These are phyloP conservation scores for Buceros bicornis DNA, from an alignment of 2,797 vertebrate genomes.

Conservation along the genomic window DNA sequence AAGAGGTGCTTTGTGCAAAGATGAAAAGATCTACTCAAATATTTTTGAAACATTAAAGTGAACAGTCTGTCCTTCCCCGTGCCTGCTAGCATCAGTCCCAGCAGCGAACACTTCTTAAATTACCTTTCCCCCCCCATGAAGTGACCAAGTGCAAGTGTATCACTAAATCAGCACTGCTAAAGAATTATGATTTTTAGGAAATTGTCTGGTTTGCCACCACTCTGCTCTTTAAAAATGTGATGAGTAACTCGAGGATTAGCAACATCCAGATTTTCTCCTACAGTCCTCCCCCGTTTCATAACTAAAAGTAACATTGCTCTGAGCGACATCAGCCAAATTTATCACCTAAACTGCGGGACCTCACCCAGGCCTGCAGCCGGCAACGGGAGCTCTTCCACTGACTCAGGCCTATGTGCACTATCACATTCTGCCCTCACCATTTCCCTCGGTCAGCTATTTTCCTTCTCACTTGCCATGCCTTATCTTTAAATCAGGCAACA, in stretches of 20 bases:
- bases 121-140: neutral
- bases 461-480: neutral
- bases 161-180: neutral
- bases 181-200: neutral
- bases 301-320: neutral
- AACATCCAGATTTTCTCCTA: neutral
- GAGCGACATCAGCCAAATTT: neutral
- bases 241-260: neutral
- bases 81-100: conserved; percentile 1
- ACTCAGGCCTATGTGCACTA: neutral
- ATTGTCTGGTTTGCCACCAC: neutral
- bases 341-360: neutral
- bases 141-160: conserved; percentile 40
- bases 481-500: neutral
- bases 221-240: neutral
- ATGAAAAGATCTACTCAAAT: neutral
- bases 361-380: neutral
- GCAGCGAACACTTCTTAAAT: neutral
- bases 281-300: neutral
- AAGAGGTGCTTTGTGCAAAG: neutral
- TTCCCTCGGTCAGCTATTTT: neutral
- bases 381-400: accelerated
- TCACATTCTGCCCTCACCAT: neutral
- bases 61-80: neutral
- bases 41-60: neutral